Percentiles rank a stretch among this genome's conserved stretches.
These are phyloP conservation scores for Circaetus cinerascens DNA, from an alignment of 2,113 vertebrate species.

Conservation along the genomic window DNA sequence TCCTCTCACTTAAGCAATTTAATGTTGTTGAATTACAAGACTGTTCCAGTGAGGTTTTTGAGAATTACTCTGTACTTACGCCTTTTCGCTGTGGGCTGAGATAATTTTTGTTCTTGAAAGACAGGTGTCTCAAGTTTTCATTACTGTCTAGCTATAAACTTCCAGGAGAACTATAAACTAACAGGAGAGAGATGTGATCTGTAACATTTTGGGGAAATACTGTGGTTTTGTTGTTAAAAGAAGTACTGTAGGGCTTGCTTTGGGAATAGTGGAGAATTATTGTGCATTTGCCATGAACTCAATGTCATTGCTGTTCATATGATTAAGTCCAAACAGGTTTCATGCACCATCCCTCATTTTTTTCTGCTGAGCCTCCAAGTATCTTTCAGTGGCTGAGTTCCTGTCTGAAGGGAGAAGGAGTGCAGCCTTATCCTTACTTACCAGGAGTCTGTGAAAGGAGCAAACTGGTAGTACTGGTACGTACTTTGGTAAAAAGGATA, in stretches of 20 bases:
- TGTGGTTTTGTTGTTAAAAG: neutral
- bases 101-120: neutral
- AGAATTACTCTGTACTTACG: neutral
- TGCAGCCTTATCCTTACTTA: slow-evolving; percentile 86
- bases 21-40: neutral
- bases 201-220: neutral
- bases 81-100: neutral
- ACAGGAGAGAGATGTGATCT: neutral
- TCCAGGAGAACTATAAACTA: too few species aligned
- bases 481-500: neutral
- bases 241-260: neutral
- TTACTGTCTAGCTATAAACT: neutral
- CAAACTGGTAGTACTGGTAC: slow-evolving; percentile 89
- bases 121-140: neutral
- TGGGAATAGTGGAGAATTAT: neutral
- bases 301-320: neutral
- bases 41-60: neutral
- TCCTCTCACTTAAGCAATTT: neutral
- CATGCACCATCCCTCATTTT: slow-evolving; percentile 87
- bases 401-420: slow-evolving; percentile 83
- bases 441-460: slow-evolving; percentile 90
- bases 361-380: slow-evolving; percentile 86
- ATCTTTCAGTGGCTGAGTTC: slow-evolving; percentile 92
- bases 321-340: slow-evolving; percentile 83
- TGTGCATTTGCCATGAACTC: neutral